A percentile compares a stretch with the other conserved stretches of the same genome.
Conservation (phyloP, 2,888 invertebrate genomes). For the Electrophaes corylata region DNA sequence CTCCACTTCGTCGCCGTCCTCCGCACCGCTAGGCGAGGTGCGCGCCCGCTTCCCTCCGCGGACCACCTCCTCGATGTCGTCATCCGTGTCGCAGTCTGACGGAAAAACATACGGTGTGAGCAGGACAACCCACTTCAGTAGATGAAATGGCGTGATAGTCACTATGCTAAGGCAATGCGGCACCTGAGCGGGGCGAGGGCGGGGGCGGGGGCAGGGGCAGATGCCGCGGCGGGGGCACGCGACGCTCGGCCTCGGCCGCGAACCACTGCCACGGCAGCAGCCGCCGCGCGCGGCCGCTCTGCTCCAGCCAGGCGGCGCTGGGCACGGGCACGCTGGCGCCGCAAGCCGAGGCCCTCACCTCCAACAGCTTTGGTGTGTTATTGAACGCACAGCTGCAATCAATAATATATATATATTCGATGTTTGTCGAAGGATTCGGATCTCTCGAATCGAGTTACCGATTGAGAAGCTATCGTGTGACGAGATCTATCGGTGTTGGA, state of each 20-base stretch:
- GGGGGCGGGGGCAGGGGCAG: conserved; percentile 42
- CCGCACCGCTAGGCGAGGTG: neutral
- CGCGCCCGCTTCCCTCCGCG: conserved; percentile 49
- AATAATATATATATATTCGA: no score
- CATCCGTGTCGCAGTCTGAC: conserved; percentile 84
- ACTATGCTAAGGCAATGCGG: no score
- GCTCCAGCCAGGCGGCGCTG: conserved; percentile 89
- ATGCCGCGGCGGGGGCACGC: conserved; percentile 42
- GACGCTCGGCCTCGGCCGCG: conserved; percentile 80
- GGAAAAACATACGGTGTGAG: conserved; percentile 25
- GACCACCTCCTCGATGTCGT: conserved; percentile 82
- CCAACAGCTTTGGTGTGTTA: conserved; percentile 94
- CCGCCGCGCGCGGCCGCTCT: conserved; percentile 81
- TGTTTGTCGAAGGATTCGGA: no score
- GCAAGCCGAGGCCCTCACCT: conserved; percentile 80
- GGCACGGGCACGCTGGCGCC: conserved; percentile 84
- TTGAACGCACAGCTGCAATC: conserved; percentile 93
- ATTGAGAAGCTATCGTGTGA: no score
- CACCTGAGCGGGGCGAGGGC: conserved; percentile 8
- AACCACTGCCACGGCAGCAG: conserved; percentile 87
- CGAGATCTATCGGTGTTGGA: no score
- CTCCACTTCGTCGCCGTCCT: conserved; percentile 35
- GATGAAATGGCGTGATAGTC: no score
- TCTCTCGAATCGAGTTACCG: no score
- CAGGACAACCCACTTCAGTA: no score